These are phyloP conservation scores for Synergus laeviventris DNA, from an alignment of 2,888 invertebrate genomes.

Conservation along the genomic window DNA sequence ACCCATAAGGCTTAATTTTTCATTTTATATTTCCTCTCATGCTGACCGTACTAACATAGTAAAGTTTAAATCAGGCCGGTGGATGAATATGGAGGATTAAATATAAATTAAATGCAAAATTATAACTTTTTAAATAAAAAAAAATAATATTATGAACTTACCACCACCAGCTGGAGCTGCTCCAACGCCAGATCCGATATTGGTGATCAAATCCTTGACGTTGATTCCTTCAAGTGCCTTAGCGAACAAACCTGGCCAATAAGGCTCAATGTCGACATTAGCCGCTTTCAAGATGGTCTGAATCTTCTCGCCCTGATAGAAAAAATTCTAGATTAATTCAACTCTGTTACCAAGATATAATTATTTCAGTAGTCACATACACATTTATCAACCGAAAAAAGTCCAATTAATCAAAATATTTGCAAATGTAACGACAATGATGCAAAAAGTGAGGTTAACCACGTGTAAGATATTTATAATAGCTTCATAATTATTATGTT, in stretches of 20 bases:
- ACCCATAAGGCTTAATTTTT: constrained; percentile 58
- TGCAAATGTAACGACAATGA: too few relatives aligned
- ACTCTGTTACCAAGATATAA: too few relatives aligned
- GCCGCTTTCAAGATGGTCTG: constrained; percentile 97
- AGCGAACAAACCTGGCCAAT: constrained; percentile 99
- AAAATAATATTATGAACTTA: constrained; percentile 47
- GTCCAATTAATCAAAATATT: too few relatives aligned
- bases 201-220: constrained; percentile 94
- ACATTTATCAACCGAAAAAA: too few relatives aligned
- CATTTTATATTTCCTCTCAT: constrained; percentile 65
- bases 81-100: constrained; percentile 69
- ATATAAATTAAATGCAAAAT: not conserved
- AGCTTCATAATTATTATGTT: not conserved
- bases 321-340: constrained; percentile 22
- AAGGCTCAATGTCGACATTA: constrained; percentile 96
- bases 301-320: constrained; percentile 93
- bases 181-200: constrained; percentile 94
- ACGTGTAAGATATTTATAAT: not conserved
- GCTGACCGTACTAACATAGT: constrained; percentile 69
- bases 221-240: constrained; percentile 97
- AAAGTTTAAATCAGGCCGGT: constrained; percentile 58
- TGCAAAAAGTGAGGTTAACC: too few relatives aligned
- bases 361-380: too few relatives aligned
- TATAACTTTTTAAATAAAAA: not conserved
- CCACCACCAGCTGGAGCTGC: constrained; percentile 85